Evolutionary conservation across 2,797 vertebrate species (phyloP), one percentile per base, ranked within the genome.

Genomic region (Bufotes viridis): DNA sequence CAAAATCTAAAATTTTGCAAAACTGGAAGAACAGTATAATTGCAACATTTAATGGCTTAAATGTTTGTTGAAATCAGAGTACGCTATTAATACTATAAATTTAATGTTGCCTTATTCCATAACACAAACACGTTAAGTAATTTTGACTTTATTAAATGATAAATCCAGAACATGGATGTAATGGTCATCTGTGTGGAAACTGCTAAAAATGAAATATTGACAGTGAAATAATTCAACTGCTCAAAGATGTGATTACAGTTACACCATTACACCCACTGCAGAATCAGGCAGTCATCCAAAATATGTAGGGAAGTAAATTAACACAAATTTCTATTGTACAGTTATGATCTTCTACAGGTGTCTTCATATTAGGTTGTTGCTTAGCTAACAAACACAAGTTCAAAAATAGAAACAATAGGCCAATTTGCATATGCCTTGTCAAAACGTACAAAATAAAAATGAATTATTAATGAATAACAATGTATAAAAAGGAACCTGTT

Each of bases 401-500:
- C 53, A 76, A 85, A 63, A 75, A 83, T 42, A 18, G 67, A 14
- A 79, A 55, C 3, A 49, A 81, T 12, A 51, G 14, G 29, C 0
- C 29, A 81, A 42, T 42, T 13, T 84, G 61, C 70, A 61, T 12
- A 61, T 61, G n/a, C 22, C 15, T 84, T 60, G 42, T 75, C 57
- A 84, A 83, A 57, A 75, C 26, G 0, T 81, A 24, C 29, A 74
- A 74, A 58, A 74, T 57, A 72, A 84, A 58, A 84, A 42, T n/a
- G 24, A 63, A 55, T 42, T 60, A 49, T 49, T 24, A 60, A 84
- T 75, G 26, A 60, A 84, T 51, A 58, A 75, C n/a, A 29, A 75
- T 60, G 29, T 84, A 84, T 60, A 84, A 84, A 83, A 84, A 84
- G 70, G 1, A 70, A 8, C 81, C 24, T 70, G 53, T 72, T n/a